Conservation (phyloP, 2,888 invertebrate species). For the Agrilus biguttatus region DNA sequence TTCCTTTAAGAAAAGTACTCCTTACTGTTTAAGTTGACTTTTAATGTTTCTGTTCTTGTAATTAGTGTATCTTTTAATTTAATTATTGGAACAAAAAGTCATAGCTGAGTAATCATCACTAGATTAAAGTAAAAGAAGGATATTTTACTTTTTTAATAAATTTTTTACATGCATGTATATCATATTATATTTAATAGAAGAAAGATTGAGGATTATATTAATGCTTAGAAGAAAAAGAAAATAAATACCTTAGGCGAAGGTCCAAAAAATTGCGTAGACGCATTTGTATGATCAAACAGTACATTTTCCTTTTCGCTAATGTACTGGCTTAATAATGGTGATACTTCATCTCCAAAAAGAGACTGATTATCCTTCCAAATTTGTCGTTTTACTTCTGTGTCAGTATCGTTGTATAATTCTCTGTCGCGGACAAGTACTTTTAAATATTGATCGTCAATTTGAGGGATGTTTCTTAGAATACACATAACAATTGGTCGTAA, state of each 20-base stretch:
- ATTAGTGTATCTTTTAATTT: too few relatives aligned
- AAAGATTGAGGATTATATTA: not conserved
- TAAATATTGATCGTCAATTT: conserved; percentile 82
- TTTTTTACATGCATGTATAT: not conserved
- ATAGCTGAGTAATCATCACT: too few relatives aligned
- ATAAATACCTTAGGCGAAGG: conserved; percentile 73
- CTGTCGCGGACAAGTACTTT: conserved; percentile 66
- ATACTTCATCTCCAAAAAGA: conserved; percentile 93
- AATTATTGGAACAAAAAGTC: too few relatives aligned
- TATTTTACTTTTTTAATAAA: too few relatives aligned
- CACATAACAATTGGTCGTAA: conserved; percentile 90
- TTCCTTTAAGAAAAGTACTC: too few relatives aligned
- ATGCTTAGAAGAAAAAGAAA: not conserved
- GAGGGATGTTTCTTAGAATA: conserved; percentile 80
- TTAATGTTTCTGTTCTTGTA: too few relatives aligned
- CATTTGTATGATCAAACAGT: conserved; percentile 74
- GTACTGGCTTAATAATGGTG: conserved; percentile 84
- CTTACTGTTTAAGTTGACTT: too few relatives aligned
- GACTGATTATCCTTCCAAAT: conserved; percentile 98
- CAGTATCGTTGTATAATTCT: conserved; percentile 84
- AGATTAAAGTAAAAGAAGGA: too few relatives aligned
- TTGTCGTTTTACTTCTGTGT: conserved; percentile 92
- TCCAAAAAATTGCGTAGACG: conserved; percentile 73
- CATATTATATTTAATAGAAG: not conserved
- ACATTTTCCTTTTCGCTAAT: conserved; percentile 87